phyloP scores from a whole-genome alignment of 2,797 vertebrate genomes.

The Catharus ustulatus region DNA sequence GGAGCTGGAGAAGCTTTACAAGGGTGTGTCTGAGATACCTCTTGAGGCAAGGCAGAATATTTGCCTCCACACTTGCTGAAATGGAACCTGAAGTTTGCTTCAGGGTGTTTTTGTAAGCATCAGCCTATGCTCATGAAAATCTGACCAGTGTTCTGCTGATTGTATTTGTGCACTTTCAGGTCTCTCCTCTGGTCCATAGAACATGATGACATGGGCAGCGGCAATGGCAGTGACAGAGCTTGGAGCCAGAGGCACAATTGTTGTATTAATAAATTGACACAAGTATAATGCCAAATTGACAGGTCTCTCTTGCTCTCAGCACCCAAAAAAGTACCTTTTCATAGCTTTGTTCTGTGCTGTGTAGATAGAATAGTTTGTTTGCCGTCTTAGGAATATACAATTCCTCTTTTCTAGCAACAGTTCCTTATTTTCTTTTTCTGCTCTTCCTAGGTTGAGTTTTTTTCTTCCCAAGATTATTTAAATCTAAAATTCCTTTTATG shows the following conservation, averaged over 20 bases:
- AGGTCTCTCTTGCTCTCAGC: not conserved
- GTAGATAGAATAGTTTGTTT: not conserved
- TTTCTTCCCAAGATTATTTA: not conserved
- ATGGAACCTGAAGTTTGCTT: not conserved
- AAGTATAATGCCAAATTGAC: not conserved
- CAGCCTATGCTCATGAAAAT: not conserved
- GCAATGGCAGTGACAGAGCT: not conserved
- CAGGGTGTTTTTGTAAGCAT: not conserved
- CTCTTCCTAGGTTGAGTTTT: not conserved
- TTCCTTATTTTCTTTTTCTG: not conserved
- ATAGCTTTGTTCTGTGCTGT: not conserved
- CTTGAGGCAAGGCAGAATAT: not conserved
- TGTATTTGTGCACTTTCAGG: not conserved
- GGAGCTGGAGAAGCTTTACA: not conserved
- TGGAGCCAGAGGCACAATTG: not conserved
- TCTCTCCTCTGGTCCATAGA: not conserved
- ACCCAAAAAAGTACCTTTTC: not conserved
- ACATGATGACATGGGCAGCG: not conserved
- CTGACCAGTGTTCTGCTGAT: not conserved
- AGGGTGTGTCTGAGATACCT: not conserved
- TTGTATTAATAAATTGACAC: not conserved
- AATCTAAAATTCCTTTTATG: not conserved
- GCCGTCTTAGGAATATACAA: rapidly evolving
- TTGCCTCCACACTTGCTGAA: not conserved
- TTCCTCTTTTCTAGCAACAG: not conserved